phyloP scores from a whole-genome alignment of 2,113 vertebrate genomes.

The Pseudonaja textilis region DNA sequence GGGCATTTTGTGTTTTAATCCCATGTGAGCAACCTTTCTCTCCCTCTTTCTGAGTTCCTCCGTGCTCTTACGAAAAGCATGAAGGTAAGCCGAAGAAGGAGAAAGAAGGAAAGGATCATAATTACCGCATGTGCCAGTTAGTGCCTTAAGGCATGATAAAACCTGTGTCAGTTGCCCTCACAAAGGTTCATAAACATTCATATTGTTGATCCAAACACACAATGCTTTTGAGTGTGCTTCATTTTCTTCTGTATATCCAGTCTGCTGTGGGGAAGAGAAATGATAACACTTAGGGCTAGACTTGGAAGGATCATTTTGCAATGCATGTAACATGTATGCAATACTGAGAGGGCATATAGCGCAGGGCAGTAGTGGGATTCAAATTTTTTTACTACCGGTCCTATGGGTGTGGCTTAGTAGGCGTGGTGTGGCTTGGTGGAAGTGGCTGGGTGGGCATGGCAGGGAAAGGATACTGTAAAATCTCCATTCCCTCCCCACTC shows the following conservation, averaged over 20 bases:
- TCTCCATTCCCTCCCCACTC: no score
- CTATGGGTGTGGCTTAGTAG: no score
- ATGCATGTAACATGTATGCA: background rate
- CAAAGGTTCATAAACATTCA: background rate
- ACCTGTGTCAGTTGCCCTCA: background rate
- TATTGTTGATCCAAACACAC: background rate
- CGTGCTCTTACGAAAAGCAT: background rate
- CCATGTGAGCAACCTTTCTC: background rate
- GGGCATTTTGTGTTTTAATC: background rate
- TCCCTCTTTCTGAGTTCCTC: background rate
- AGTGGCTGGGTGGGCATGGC: no score
- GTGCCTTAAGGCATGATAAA: background rate
- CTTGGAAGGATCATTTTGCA: background rate
- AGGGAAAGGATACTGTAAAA: no score
- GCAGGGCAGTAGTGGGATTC: background rate
- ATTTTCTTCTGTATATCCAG: background rate
- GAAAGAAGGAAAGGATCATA: background rate
- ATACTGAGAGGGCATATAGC: background rate
- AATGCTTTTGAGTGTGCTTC: background rate
- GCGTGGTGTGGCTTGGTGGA: no score
- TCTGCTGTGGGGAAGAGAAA: no score
- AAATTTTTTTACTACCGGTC: no score
- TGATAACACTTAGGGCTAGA: background rate
- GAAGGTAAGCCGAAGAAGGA: background rate
- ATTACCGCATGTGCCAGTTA: background rate